A percentile compares a stretch with the other conserved stretches of the same genome.
phyloP scores from a whole-genome alignment of 1,140 invertebrate genomes.

The Fopius arisanus region DNA sequence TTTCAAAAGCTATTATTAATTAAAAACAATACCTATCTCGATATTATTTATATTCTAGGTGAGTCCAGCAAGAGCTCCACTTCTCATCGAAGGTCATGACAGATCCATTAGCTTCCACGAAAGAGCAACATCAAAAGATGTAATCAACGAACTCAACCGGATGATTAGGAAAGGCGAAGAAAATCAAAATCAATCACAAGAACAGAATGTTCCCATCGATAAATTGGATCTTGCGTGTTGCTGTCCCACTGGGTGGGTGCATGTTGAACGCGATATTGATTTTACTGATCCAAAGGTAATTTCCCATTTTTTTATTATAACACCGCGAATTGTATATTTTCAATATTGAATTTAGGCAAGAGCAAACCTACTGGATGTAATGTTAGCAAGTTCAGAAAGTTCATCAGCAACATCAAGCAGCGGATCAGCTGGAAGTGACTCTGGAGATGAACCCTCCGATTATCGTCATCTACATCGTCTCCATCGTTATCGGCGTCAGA shows the following conservation, averaged over 20 bases:
- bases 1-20: no score
- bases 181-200: constrained; percentile 40
- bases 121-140: constrained; percentile 76
- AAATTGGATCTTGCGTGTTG: constrained; percentile 72
- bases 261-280: constrained; percentile 78
- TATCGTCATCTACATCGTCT: constrained; percentile 76
- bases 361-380: constrained; percentile 77
- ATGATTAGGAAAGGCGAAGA: constrained; percentile 73
- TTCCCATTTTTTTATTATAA: constrained; percentile 13
- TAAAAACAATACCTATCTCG: no score
- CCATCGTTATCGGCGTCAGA: constrained; percentile 76
- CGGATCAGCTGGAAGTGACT: constrained; percentile 70
- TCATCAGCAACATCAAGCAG: constrained; percentile 73
- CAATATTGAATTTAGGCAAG: constrained; percentile 67
- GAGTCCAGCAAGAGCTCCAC: constrained; percentile 50
- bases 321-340: neutral
- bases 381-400: constrained; percentile 76
- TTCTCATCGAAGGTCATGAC: constrained; percentile 51
- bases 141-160: constrained; percentile 78
- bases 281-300: constrained; percentile 80
- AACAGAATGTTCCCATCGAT: constrained; percentile 48
- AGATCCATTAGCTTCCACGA: constrained; percentile 73
- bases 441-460: constrained; percentile 69
- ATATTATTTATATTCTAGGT: constrained; percentile 39
- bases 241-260: constrained; percentile 79